Base-by-base conservation (phyloP, 2,888 invertebrate genomes). In the Leucophenga montana region DNA sequence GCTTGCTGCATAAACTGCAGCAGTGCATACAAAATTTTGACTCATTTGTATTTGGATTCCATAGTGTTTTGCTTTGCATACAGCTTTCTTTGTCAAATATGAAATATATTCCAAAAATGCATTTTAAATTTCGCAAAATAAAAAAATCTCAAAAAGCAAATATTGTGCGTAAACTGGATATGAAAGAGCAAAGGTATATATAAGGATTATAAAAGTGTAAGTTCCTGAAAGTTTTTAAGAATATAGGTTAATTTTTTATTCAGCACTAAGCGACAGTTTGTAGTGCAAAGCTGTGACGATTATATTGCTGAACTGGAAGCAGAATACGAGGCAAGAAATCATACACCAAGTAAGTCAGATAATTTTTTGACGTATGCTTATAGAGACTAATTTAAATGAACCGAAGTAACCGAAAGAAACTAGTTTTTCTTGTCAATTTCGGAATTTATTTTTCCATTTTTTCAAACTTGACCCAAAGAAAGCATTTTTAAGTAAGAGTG, bases 51-150 rank as follows among this genome's bases (percentile, higher is more conserved):
- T 53, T 16, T 53, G 8, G 16, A 11, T 39, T 50, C n/a, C 9
- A 18, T 8, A 50, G 16, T 4, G 50, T 50, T 50, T n/a, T 18
- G 50, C n/a, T n/a, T 50, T 18, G 50, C 8, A 11, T 50, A 13
- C 50, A 16, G 16, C 50, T 50, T 16, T 3, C 16, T n/a, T 20
- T 13, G 33, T 27, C 3, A 20, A 74, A 64, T 20, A 84, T 84
- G 83, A 80, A 78, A 74, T 75, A 83, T 67, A 65, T 77, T 64
- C 75, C 77, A 53, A 82, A 78, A 57, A n/a, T 78, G n/a, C 68
- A 71, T 44, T 46, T 67, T 2, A 79, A 75, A 16, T 71, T 78
- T 13, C 71, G 72, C 1, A 75, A 72, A 53, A 74, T 75, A 66
- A 74, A 71, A 54, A 81, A 76, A 62, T 62, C 67, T 1, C 62